Base-by-base conservation (phyloP, 2,113 vertebrate species). In the Toxostoma redivivum region DNA sequence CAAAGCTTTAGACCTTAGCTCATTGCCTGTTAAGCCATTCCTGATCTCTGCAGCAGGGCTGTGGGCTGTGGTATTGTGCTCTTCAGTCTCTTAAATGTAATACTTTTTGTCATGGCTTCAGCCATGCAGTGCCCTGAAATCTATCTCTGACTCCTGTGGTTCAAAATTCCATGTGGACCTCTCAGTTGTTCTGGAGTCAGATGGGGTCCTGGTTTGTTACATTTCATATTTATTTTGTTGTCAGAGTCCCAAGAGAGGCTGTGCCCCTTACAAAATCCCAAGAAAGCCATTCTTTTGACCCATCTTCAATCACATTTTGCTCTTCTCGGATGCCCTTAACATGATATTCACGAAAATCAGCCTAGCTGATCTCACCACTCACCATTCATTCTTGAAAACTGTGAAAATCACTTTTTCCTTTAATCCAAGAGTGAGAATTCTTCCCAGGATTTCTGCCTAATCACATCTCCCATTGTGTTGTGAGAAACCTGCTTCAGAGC, bases 341-440 rank as follows among this genome's bases (percentile, higher is more conserved):
- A 40, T 7, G 53, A 60, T 16, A 4, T 57, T 72, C n/a, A 70
- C 4, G 23, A 82, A 92, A 79, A 53, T 38, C 58, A 61, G 54
- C 56, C 42, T 48, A 86, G 64, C 24, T 82, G 67, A 73, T 71
- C 60, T 82, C 70, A 73, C 62, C 42, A n/a, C 74, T 87, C 64
- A 70, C 40, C 37, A 81, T 60, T 61, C 54, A 71, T 95, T 96
- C 86, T 78, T 89, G 77, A 84, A 92, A 95, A 50, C 6, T 42
- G 25, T n/a, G 50, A 70, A 95, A 96, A 94, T 74, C 37, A 56
- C 30, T n/a, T 84, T 93, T 94, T 61, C 81, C 67, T 88, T 66
- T 88, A 90, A 77, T 85, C 60, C 64, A 85, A 71, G 45, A 88
- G 73, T 88, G 27, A 80, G 13, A 11, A 60, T 35, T 67, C 58